phyloP scores from a whole-genome alignment of 1,140 invertebrate species.

The Helicoverpa armigera region DNA sequence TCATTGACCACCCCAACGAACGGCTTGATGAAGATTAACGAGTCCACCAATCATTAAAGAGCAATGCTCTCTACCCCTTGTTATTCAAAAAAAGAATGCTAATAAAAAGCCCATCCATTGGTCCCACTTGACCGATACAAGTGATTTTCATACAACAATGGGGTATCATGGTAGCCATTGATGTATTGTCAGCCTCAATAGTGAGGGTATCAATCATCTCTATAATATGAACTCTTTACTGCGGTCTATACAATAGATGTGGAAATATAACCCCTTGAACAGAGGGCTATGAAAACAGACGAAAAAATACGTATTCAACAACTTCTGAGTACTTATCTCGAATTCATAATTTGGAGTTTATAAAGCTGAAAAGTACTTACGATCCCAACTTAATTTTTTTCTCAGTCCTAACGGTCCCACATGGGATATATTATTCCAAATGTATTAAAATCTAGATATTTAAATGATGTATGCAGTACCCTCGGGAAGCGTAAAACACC shows the following conservation, averaged over 20 bases:
- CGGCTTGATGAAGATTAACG: background rate
- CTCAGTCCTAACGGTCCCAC: too few species aligned
- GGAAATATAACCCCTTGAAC: constrained; percentile 35
- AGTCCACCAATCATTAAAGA: constrained; percentile 15
- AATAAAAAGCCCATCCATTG: constrained; percentile 32
- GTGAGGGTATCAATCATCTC: constrained; percentile 42
- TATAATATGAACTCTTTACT: constrained; percentile 45
- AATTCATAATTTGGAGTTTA: too few species aligned
- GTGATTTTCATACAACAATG: constrained; percentile 24
- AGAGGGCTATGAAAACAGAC: constrained; percentile 11
- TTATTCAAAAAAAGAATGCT: constrained; percentile 24
- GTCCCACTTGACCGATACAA: constrained; percentile 39
- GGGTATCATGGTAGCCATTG: constrained; percentile 1
- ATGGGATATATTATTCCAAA: too few species aligned
- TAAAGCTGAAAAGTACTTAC: too few species aligned
- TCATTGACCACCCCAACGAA: background rate
- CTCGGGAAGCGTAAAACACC: too few species aligned
- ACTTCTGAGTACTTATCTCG: background rate
- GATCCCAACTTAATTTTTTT: too few species aligned
- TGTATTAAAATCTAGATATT: too few species aligned
- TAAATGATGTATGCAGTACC: too few species aligned
- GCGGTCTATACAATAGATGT: constrained; percentile 38
- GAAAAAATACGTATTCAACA: background rate
- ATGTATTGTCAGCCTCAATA: constrained; percentile 22
- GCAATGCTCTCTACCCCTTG: background rate